Evolutionary conservation across 2,113 vertebrate genomes (phyloP).

Genomic region (Piliocolobus tephrosceles): DNA sequence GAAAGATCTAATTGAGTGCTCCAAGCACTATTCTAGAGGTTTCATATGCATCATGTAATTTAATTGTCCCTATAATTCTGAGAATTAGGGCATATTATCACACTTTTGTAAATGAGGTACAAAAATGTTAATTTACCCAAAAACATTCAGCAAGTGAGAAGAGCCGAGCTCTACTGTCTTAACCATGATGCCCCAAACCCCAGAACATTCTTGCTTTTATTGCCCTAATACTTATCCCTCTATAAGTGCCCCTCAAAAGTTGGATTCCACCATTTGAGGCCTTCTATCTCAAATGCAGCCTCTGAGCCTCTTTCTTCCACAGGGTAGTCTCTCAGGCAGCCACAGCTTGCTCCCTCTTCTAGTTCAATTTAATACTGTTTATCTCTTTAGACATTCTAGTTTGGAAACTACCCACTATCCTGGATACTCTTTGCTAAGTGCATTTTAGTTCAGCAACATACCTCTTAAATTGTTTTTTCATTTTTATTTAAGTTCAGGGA

Average conservation of each 20-base stretch:
- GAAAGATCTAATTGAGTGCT: background rate
- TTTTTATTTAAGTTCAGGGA: no score
- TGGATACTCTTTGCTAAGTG: background rate
- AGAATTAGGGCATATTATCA: background rate
- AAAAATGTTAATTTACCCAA: background rate
- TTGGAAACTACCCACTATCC: background rate
- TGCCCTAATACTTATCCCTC: background rate
- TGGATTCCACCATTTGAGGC: background rate
- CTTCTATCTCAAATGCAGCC: background rate
- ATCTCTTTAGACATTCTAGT: background rate
- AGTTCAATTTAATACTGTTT: background rate
- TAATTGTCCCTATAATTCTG: background rate
- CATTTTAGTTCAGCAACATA: background rate
- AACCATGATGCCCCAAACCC: background rate
- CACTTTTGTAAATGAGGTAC: background rate
- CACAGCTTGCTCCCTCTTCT: background rate
- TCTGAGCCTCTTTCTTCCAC: background rate
- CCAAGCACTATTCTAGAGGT: background rate
- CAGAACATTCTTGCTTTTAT: conserved; percentile 14
- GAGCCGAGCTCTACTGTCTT: background rate
- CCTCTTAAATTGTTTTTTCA: background rate
- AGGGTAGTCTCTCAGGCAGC: background rate
- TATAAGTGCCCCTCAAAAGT: background rate
- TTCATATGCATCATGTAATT: background rate
- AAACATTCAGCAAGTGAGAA: background rate